These are phyloP conservation scores for Paramuricea clavata DNA, from an alignment of 92 coral and sea anemone genomes.

Conservation along the genomic window DNA sequence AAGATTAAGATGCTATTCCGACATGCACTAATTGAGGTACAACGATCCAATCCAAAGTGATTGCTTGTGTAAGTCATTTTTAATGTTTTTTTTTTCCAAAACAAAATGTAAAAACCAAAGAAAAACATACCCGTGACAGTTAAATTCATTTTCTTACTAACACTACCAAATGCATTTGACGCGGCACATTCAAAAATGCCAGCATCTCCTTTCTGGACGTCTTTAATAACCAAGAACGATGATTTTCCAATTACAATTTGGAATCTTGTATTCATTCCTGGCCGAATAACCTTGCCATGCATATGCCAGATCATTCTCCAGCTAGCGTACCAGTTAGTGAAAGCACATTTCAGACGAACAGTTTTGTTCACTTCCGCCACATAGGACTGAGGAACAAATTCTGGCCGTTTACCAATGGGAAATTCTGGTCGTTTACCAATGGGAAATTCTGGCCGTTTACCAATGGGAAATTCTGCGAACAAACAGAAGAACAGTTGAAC, in stretches of 20 bases:
- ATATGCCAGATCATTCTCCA: not conserved
- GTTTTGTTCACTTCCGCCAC: not conserved
- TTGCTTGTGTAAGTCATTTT: no score
- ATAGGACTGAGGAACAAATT: not conserved
- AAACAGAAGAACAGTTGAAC: no score
- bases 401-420: no score
- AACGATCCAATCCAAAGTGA: no score
- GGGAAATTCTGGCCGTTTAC: no score
- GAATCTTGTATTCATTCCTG: not conserved
- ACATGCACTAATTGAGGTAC: no score
- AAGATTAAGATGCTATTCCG: no score
- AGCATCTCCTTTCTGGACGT: conserved; percentile 59
- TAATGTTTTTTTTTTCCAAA: no score
- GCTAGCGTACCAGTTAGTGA: not conserved
- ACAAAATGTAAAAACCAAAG: no score
- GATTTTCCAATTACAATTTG: not conserved
- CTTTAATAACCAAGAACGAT: conserved; percentile 66
- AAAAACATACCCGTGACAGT: conserved; percentile 25
- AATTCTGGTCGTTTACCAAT: no score
- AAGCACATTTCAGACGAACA: conserved; percentile 15
- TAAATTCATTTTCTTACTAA: no score
- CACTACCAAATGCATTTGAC: conserved; percentile 63
- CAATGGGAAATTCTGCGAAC: not conserved
- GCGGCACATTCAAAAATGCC: conserved; percentile 81
- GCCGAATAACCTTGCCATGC: not conserved